Evolutionary conservation across 30 jellyfish, hydroid and myxozoan species (phyloP).

Genomic region (Chrysaora quinquecirrha): DNA sequence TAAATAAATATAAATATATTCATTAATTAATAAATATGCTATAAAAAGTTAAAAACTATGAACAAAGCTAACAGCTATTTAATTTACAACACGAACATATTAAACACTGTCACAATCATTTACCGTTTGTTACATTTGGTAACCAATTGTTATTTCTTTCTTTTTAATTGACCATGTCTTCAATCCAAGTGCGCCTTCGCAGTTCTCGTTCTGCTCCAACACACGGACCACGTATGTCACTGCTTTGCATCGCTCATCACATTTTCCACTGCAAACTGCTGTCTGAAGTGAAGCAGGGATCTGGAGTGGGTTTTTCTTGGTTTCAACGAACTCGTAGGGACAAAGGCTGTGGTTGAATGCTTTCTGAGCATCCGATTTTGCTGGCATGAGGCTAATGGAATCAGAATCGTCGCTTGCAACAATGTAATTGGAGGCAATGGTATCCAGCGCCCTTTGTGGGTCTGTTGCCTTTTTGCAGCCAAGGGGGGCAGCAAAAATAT

Average conservation of each 20-base stretch:
- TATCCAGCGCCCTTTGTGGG: constrained; percentile 8
- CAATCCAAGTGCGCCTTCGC: constrained; percentile 21
- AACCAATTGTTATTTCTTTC: constrained; percentile 12
- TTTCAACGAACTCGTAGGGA: constrained; percentile 22
- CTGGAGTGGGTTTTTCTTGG: constrained; percentile 27
- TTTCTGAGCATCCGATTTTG: not conserved
- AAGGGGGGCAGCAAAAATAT: constrained; percentile 7
- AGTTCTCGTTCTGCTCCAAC: not conserved
- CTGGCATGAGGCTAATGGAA: not conserved
- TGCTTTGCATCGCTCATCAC: constrained; percentile 20
- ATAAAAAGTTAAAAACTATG: too few relatives aligned
- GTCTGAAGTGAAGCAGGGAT: not conserved
- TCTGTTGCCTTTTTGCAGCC: constrained; percentile 5
- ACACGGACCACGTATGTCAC: constrained; percentile 8
- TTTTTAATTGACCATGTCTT: constrained; percentile 14
- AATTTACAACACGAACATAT: too few relatives aligned
- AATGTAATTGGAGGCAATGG: constrained; percentile 1
- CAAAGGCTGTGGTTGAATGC: not conserved
- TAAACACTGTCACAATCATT: too few relatives aligned
- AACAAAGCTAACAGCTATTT: too few relatives aligned
- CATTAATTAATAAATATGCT: too few relatives aligned
- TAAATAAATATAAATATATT: too few relatives aligned
- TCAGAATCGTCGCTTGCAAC: not conserved
- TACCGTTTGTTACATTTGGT: too few relatives aligned
- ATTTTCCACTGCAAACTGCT: constrained; percentile 21